phyloP scores from a whole-genome alignment of 2,113 vertebrate species.

The Hippocampus barbouri region DNA sequence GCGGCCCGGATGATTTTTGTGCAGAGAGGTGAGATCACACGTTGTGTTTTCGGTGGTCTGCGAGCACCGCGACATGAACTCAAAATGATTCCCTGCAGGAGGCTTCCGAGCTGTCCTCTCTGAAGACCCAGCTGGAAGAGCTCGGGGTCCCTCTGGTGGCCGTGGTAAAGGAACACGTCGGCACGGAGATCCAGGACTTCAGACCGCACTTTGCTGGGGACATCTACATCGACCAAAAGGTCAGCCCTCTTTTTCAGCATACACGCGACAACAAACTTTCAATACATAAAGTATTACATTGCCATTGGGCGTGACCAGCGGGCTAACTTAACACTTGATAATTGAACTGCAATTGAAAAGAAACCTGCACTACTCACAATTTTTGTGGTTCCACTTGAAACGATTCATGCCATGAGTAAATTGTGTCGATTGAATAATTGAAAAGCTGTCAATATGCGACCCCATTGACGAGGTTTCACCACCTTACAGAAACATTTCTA shows the following conservation, averaged over 20 bases:
- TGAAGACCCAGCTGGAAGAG: slow-evolving; percentile 85
- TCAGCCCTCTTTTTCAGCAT: slow-evolving; percentile 32
- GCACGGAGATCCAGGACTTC: slow-evolving; percentile 87
- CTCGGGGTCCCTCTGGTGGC: slow-evolving; percentile 89
- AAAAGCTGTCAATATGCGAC: too few relatives aligned
- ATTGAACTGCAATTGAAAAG: background rate
- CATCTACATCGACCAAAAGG: slow-evolving; percentile 88
- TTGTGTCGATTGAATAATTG: too few relatives aligned
- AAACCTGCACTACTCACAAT: too few relatives aligned
- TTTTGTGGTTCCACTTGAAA: too few relatives aligned
- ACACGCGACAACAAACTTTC: background rate
- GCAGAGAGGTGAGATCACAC: slow-evolving; percentile 72
- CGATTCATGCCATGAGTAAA: too few relatives aligned
- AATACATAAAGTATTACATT: background rate
- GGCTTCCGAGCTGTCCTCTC: slow-evolving; percentile 90
- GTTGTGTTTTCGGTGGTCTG: background rate
- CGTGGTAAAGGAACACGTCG: slow-evolving; percentile 88
- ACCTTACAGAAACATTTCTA: slow-evolving; percentile 84
- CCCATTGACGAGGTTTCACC: background rate
- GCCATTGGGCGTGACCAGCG: too few relatives aligned
- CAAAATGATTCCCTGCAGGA: slow-evolving; percentile 71
- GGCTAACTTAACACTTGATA: background rate
- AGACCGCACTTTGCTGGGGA: slow-evolving; percentile 89
- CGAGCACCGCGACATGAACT: background rate
- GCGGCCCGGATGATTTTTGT: slow-evolving; percentile 96